phyloP scores from a whole-genome alignment of 2,888 invertebrate genomes.

The Drosophila seclusa region DNA sequence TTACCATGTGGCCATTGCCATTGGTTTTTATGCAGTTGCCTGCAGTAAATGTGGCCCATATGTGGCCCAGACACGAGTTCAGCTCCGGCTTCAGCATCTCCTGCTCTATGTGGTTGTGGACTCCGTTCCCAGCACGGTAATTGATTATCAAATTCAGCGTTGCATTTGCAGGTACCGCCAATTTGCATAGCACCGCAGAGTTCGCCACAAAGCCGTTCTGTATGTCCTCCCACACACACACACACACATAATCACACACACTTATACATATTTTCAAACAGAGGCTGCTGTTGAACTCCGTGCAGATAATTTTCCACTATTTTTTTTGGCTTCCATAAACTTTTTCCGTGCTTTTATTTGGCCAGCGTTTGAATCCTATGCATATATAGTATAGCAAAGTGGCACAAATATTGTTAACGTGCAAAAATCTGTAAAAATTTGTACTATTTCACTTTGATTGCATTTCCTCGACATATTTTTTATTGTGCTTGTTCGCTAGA shows the following conservation, averaged over 20 bases:
- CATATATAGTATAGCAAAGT: slow-evolving; percentile 24
- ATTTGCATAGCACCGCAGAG: slow-evolving; percentile 43
- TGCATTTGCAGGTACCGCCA: slow-evolving; percentile 56
- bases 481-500: slow-evolving; percentile 23
- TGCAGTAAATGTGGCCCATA: slow-evolving; percentile 58
- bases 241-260: background rate
- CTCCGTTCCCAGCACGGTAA: slow-evolving; percentile 53
- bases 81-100: background rate
- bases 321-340: slow-evolving; percentile 38
- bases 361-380: slow-evolving; percentile 31
- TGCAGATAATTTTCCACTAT: slow-evolving; percentile 9
- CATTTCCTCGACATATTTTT: slow-evolving; percentile 51
- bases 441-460: slow-evolving; percentile 65
- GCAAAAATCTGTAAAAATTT: slow-evolving; percentile 74
- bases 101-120: slow-evolving; percentile 1
- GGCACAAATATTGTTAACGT: slow-evolving; percentile 72
- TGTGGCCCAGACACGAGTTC: slow-evolving; percentile 39
- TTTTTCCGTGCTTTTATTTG: slow-evolving; percentile 57
- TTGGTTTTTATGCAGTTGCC: slow-evolving; percentile 46
- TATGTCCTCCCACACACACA: slow-evolving; percentile 21
- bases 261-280: background rate
- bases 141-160: slow-evolving; percentile 79
- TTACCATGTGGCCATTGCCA: slow-evolving; percentile 34
- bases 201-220: slow-evolving; percentile 45
- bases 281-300: slow-evolving; percentile 12